Evolutionary conservation across 2,888 invertebrate species (phyloP), one percentile per base, ranked within the genome.

Genomic region (Lepidocyrtinus sp.): DNA sequence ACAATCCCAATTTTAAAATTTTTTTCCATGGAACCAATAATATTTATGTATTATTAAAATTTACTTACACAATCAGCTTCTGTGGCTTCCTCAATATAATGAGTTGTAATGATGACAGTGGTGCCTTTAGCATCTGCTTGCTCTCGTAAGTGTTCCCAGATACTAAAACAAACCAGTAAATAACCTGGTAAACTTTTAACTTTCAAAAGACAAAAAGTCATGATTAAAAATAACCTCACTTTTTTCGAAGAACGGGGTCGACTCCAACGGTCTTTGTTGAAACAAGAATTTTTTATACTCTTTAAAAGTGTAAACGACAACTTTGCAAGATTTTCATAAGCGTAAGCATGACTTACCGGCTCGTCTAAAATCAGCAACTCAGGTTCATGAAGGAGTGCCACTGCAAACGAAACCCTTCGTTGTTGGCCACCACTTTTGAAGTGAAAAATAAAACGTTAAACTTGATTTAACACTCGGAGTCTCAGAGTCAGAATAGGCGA

Each of bases 51-150:
- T 63, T 15, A 12, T 25, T 27, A 26, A n/a, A n/a, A n/a, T n/a
- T n/a, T 45, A 67, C 83, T 92, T 89, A 96, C 96, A 88, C 94
- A 92, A 88, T 96, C 95, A 82, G 96, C 96, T 90, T 96, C 96
- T 86, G 95, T 90, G 21, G 97, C 97, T 90, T 98, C 97, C 89
- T 98, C 97, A 82, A 97, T 97, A 88, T 98, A 98, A 92, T 98
- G 95, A 88, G 97, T 95, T 85, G 97, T 97, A 76, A 97, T 96
- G 78, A 97, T 96, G 86, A 97, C 97, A 21, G 97, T 97, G 89
- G 96, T 97, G 89, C 95, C 94, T 50, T 95, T 94, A 83, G 94
- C 94, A 90, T 94, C 94, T 86, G 96, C 95, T 88, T 97, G 95
- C 88, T 95, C 93, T 79, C 96, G 94, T 88, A 97, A 90, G 88